A percentile compares a stretch with the other conserved stretches of the same genome.
These are phyloP conservation scores for Xiphophorus hellerii DNA, from an alignment of 2,113 vertebrate species.

Conservation along the genomic window DNA sequence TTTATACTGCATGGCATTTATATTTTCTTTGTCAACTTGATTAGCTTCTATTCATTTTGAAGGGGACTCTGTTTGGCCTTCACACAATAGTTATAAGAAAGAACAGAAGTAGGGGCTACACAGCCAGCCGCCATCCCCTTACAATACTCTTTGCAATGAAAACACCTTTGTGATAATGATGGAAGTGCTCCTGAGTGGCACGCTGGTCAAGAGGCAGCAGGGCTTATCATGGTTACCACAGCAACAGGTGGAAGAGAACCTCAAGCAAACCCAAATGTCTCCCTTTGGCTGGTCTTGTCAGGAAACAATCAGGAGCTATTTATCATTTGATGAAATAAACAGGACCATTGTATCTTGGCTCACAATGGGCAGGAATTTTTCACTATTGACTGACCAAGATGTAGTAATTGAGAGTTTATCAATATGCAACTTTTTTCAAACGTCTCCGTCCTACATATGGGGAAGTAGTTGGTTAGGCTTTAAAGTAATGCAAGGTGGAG, in stretches of 20 bases:
- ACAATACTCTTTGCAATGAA: conserved; percentile 30
- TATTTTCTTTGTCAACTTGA: conserved; percentile 12
- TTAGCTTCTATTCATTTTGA: conserved; percentile 26
- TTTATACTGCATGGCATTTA: conserved; percentile 30
- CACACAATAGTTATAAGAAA: not conserved
- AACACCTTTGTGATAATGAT: conserved; percentile 64
- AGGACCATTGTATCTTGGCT: conserved; percentile 12
- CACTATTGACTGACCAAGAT: conserved; percentile 8
- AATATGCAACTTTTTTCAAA: conserved; percentile 41
- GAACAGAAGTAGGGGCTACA: conserved; percentile 6
- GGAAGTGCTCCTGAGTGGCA: conserved; percentile 54
- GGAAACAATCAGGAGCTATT: conserved; percentile 54
- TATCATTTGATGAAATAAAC: conserved; percentile 12
- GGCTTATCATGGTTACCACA: conserved; percentile 40
- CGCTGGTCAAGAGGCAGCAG: conserved; percentile 61
- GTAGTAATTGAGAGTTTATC: conserved; percentile 55
- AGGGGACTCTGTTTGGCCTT: not conserved
- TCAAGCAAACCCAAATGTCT: conserved; percentile 49
- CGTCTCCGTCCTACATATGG: conserved; percentile 31
- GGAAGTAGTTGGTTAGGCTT: conserved; percentile 1
- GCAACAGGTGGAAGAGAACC: conserved; percentile 45
- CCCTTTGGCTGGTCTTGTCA: conserved; percentile 42
- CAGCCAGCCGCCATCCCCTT: conserved; percentile 10
- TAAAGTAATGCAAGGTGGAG: conserved; percentile 3
- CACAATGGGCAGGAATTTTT: conserved; percentile 8